phyloP scores from a whole-genome alignment of 2,797 vertebrate species.

The Myoxocephalus aenaeus region DNA sequence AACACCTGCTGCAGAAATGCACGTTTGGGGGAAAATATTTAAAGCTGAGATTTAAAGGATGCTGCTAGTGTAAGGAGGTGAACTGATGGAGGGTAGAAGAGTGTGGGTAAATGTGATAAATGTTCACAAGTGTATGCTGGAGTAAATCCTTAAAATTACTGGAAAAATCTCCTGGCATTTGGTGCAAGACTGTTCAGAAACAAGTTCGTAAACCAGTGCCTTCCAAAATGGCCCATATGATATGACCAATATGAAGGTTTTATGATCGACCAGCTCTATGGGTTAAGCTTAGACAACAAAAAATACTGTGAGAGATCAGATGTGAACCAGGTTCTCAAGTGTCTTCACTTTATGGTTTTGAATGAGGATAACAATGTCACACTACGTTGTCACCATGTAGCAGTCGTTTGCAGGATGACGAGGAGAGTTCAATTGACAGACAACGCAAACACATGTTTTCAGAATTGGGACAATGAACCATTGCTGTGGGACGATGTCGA shows the following conservation, averaged over 20 bases:
- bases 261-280: not conserved
- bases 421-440: no score
- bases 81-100: no score
- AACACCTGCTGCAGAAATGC: conserved; percentile 1
- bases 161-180: not conserved
- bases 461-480: not conserved
- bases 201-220: not conserved
- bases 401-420: not conserved
- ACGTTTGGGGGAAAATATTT: not conserved
- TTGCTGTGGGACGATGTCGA: not conserved
- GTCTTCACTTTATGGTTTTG: not conserved
- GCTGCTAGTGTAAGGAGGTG: not conserved
- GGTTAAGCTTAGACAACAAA: not conserved
- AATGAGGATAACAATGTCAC: not conserved
- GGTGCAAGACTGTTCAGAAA: not conserved
- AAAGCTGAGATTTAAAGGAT: not conserved
- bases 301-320: not conserved
- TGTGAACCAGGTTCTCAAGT: not conserved
- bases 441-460: not conserved
- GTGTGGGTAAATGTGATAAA: no score
- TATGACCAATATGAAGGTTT: not conserved
- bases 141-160: not conserved
- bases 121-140: not conserved
- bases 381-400: not conserved
- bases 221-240: not conserved